Evolutionary conservation across 2,888 invertebrate genomes (phyloP).

Genomic region (Lissocephala sabroskyi): DNA sequence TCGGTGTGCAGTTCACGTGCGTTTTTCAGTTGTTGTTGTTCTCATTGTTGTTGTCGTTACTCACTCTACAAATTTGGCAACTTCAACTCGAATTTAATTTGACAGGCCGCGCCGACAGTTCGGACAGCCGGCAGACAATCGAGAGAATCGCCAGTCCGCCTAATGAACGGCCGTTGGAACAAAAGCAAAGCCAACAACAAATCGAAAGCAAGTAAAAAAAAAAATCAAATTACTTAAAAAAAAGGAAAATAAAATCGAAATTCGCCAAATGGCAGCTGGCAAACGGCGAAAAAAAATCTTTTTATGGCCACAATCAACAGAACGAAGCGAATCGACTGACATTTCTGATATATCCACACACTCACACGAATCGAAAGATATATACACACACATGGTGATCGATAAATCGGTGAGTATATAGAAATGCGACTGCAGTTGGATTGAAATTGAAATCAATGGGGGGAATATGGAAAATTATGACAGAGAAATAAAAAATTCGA

Average conservation of each 20-base stretch:
- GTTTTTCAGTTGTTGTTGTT: conserved; percentile 11
- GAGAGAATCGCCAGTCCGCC: conserved; percentile 30
- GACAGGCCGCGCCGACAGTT: conserved; percentile 24
- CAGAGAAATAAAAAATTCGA: too few species aligned
- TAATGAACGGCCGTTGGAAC: conserved; percentile 41
- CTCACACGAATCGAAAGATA: too few species aligned
- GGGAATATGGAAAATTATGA: conserved; percentile 10
- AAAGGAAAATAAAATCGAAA: too few species aligned
- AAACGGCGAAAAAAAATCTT: not conserved
- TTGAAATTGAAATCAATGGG: too few species aligned
- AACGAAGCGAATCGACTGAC: too few species aligned
- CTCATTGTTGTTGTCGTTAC: conserved; percentile 12
- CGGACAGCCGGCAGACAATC: conserved; percentile 11
- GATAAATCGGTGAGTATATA: too few species aligned
- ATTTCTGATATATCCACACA: too few species aligned
- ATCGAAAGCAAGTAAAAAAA: conserved; percentile 8
- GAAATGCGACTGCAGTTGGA: too few species aligned
- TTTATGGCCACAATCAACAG: too few species aligned
- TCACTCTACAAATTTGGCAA: conserved; percentile 53
- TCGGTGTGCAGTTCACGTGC: conserved; percentile 6
- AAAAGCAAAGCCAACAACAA: conserved; percentile 9
- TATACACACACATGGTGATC: too few species aligned
- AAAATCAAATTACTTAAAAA: conserved; percentile 25
- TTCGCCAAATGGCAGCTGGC: too few species aligned
- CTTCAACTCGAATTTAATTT: conserved; percentile 55